phyloP scores from a whole-genome alignment of 2,888 invertebrate genomes.

The Sesia bembeciformis region DNA sequence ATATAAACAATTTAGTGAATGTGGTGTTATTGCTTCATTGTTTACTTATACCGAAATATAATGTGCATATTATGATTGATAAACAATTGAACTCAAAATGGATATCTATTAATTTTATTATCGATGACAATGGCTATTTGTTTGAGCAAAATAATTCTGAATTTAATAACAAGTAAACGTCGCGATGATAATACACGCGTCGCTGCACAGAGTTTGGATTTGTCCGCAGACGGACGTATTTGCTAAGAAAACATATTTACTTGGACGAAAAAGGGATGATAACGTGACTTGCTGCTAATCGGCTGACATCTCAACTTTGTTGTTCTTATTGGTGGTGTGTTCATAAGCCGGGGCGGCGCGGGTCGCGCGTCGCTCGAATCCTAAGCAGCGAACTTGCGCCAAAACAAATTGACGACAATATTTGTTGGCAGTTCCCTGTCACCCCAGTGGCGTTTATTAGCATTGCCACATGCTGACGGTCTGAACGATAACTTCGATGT shows the following conservation, averaged over 20 bases:
- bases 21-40: too few relatives aligned
- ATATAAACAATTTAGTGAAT: too few relatives aligned
- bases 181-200: too few relatives aligned
- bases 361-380: slow-evolving; percentile 51
- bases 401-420: slow-evolving; percentile 68
- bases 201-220: not conserved
- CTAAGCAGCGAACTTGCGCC: slow-evolving; percentile 50
- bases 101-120: too few relatives aligned
- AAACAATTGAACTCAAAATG: too few relatives aligned
- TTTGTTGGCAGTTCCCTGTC: slow-evolving; percentile 59
- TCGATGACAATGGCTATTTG: too few relatives aligned
- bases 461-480: slow-evolving; percentile 25
- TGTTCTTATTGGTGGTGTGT: slow-evolving; percentile 63
- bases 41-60: too few relatives aligned
- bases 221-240: slow-evolving; percentile 11
- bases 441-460: slow-evolving; percentile 48
- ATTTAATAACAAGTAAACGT: too few relatives aligned
- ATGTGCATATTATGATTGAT: too few relatives aligned
- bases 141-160: too few relatives aligned
- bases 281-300: slow-evolving; percentile 56
- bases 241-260: slow-evolving; percentile 37
- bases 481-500: slow-evolving; percentile 8
- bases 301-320: slow-evolving; percentile 64
- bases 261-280: slow-evolving; percentile 40
- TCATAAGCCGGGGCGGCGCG: slow-evolving; percentile 46